phyloP scores from a whole-genome alignment of 2,888 invertebrate species.

The Nomada lathburiana region DNA sequence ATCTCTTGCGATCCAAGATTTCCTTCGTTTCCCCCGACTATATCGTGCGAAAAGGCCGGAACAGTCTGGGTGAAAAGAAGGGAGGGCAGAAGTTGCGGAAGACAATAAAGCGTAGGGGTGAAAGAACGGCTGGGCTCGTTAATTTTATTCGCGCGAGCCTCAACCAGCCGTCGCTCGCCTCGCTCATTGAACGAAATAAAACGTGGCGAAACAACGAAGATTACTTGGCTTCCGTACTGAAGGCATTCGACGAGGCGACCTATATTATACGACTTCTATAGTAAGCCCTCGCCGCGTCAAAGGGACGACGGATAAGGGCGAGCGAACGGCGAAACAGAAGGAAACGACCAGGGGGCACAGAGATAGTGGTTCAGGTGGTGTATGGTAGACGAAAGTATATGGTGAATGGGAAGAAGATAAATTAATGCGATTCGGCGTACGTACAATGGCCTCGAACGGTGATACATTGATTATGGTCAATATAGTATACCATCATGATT shows the following conservation, averaged over 20 bases:
- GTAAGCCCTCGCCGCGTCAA: conserved; percentile 14
- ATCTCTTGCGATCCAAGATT: conserved; percentile 20
- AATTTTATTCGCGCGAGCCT: conserved; percentile 62
- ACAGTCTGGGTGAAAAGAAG: background rate
- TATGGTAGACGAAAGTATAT: background rate
- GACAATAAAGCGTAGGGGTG: conserved; percentile 56
- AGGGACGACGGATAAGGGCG: background rate
- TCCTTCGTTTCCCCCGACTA: background rate
- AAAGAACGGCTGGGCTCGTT: conserved; percentile 61
- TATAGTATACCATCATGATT: too few species aligned
- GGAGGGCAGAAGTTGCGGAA: conserved; percentile 32
- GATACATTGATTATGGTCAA: conserved; percentile 36
- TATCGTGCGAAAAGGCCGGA: conserved; percentile 3
- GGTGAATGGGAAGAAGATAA: conserved; percentile 1
- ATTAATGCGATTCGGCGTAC: conserved; percentile 37
- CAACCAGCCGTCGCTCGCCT: conserved; percentile 27
- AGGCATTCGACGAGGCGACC: conserved; percentile 61
- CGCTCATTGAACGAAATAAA: conserved; percentile 57
- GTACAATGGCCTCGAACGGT: conserved; percentile 42
- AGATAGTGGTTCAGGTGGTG: conserved; percentile 10
- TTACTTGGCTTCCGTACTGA: conserved; percentile 60
- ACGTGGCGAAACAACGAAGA: conserved; percentile 60
- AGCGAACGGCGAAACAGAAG: background rate
- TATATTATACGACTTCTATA: conserved; percentile 61
- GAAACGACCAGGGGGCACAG: conserved; percentile 29